Conservation (phyloP, 2,888 invertebrate genomes). For the Netelia virgata region DNA sequence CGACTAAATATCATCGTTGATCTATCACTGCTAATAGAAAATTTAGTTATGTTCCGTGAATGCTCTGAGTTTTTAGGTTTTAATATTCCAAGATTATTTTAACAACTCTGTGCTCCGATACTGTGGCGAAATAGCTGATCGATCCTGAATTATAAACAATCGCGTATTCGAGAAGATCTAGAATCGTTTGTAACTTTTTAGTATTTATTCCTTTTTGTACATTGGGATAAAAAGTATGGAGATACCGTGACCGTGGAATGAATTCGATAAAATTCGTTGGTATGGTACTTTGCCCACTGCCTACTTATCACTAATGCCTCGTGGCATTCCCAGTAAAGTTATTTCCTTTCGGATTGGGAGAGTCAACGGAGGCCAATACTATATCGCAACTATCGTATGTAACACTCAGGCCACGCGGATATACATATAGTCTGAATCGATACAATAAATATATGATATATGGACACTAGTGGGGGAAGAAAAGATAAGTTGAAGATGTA, state of each 20-base stretch:
- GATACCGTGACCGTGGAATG: not conserved
- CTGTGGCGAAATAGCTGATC: not conserved
- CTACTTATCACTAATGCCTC: constrained; percentile 60
- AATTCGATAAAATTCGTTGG: constrained; percentile 42
- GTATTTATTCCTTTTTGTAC: not conserved
- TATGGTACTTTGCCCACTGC: constrained; percentile 14
- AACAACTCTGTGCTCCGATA: not conserved
- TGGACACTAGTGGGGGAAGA: not conserved
- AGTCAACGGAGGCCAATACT: constrained; percentile 22
- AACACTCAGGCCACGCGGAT: not conserved
- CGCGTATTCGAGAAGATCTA: not conserved
- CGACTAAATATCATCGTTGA: not conserved
- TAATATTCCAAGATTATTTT: not conserved
- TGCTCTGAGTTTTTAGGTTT: not conserved
- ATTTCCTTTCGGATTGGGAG: constrained; percentile 41
- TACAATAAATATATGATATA: not conserved
- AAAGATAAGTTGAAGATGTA: not conserved
- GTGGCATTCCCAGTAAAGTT: constrained; percentile 35
- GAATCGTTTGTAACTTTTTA: not conserved
- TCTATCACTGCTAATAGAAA: not conserved
- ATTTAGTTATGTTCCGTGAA: not conserved
- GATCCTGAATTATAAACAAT: not conserved
- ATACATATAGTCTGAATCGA: not conserved
- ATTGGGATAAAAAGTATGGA: not conserved
- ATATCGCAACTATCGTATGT: constrained; percentile 7